A percentile compares a stretch with the other conserved stretches of the same genome.
phyloP scores from a whole-genome alignment of 1,140 invertebrate genomes.

The Zelostemma sp. region DNA sequence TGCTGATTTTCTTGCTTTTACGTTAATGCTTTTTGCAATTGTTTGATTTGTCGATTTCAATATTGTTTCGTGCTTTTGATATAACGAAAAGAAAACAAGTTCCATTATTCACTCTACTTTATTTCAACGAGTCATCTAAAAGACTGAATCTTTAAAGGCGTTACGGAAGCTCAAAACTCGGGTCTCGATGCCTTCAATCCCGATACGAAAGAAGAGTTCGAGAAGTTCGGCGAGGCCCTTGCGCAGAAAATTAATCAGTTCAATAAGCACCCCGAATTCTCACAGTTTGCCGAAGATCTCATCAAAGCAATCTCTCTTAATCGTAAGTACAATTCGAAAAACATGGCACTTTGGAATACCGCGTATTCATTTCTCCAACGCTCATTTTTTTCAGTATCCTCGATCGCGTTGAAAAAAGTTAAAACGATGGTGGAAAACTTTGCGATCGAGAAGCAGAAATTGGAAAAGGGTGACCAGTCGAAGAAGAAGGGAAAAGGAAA shows the following conservation, averaged over 20 bases:
- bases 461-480: slow-evolving; percentile 79
- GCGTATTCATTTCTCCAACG: too few species aligned
- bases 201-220: slow-evolving; percentile 84
- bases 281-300: slow-evolving; percentile 82
- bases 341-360: too few species aligned
- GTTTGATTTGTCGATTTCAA: too few species aligned
- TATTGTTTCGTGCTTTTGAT: too few species aligned
- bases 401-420: slow-evolving; percentile 83
- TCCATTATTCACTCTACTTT: too few species aligned
- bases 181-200: slow-evolving; percentile 78
- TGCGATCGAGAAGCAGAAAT: slow-evolving; percentile 85
- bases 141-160: slow-evolving; percentile 65
- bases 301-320: slow-evolving; percentile 83
- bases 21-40: background rate
- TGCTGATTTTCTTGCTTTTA: background rate
- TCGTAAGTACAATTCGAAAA: slow-evolving; percentile 76
- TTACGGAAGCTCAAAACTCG: slow-evolving; percentile 68
- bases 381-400: slow-evolving; percentile 73
- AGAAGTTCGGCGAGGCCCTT: slow-evolving; percentile 81
- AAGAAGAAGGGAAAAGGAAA: slow-evolving; percentile 84
- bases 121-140: background rate
- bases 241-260: slow-evolving; percentile 79
- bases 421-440: slow-evolving; percentile 84
- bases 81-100: too few species aligned
- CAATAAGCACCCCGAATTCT: slow-evolving; percentile 80